A percentile compares a stretch with the other conserved stretches of the same genome.
These are phyloP conservation scores for Raja brachyura DNA, from an alignment of 2,113 vertebrate genomes.

Conservation along the genomic window DNA sequence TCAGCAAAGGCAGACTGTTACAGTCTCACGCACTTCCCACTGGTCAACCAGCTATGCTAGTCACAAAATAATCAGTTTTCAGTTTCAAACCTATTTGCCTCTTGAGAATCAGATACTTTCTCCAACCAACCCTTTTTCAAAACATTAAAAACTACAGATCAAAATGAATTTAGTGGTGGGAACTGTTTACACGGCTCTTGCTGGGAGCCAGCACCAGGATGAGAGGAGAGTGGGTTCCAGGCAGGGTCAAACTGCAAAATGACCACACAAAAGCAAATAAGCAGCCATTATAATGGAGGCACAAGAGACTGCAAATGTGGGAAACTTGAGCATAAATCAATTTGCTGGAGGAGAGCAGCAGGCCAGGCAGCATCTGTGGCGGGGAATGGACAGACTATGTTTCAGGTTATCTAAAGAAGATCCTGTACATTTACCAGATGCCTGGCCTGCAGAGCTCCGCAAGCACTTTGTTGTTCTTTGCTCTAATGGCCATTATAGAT, in stretches of 20 bases:
- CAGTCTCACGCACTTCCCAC: neutral
- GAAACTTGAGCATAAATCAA: no score
- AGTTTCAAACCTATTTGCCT: neutral
- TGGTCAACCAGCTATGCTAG: neutral
- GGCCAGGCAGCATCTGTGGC: no score
- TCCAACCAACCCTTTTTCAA: neutral
- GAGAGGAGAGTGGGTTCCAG: neutral
- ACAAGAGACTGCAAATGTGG: no score
- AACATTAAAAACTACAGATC: neutral
- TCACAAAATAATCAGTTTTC: neutral
- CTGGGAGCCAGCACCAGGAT: neutral
- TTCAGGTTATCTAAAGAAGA: no score
- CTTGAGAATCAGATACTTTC: neutral
- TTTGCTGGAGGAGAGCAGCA: no score
- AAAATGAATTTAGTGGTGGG: neutral
- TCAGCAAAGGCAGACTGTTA: neutral
- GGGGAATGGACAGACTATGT: no score
- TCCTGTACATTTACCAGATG: no score
- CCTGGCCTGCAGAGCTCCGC: no score
- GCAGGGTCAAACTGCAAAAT: neutral
- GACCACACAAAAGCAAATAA: neutral
- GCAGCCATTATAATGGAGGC: neutral
- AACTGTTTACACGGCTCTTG: neutral
- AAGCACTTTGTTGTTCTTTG: no score
- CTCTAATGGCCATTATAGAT: neutral